Evolutionary conservation across 2,113 vertebrate species (phyloP), one percentile per base, ranked within the genome.

Genomic region (Cephalopholis sonnerati): DNA sequence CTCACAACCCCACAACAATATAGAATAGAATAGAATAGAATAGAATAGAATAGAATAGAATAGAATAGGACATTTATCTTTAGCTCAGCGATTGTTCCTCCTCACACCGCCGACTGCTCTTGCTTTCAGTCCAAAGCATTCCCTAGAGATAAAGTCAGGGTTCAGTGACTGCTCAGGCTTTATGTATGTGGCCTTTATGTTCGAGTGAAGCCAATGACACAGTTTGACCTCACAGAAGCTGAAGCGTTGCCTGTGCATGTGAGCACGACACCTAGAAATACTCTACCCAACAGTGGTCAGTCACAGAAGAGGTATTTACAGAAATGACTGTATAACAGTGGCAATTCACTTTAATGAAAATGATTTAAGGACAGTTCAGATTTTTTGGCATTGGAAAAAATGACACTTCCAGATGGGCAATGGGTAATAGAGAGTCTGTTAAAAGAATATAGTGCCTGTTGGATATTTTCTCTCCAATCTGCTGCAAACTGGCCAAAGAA

Each of bases 141-240:
- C 54, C 68, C 53, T 3, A 48, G 74, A 78, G 74, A 79, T 57
- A 27, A 41, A 63, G 51, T 78, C 62, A 76, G 12, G 50, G 65
- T 79, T 71, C 67, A 54, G 4, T 51, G 51, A 57, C 79, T 69
- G 41, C 20, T 82, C 41, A 36, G 48, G 24, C 18, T 68, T 74
- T 32, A 24, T 22, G 29, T 41, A 25, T 54, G 51, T 88, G 85
- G 57, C 10, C 64, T 82, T 65, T 32, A 32, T 57, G 74, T 59
- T 69, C 22, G 25, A 55, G 10, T 16, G 54, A 61, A 84, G 36
- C 53, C 46, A 67, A 55, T 58, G 20, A 68, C 36, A 68, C 69
- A 64, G n/a, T 22, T 65, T 44, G n/a, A 84, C 75, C 83, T 61
- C 32, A 25, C 24, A 29, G 32, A 68, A 51, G 46, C 2, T 36